Evolutionary conservation across 92 coral and sea anemone genomes (phyloP).

Genomic region (Actinernus sp.): DNA sequence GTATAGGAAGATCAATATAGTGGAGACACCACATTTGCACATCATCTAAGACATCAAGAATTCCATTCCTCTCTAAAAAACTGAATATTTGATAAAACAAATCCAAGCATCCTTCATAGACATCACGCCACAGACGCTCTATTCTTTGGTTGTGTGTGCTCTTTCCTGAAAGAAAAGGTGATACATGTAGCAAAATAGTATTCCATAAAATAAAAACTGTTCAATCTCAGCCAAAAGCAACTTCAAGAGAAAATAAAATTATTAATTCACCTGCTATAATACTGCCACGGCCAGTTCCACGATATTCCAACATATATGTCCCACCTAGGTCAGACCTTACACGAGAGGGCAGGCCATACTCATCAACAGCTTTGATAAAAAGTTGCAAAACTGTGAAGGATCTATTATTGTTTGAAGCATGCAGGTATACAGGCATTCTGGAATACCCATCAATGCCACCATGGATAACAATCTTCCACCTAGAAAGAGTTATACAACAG

Average conservation of each 20-base stretch:
- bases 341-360: slow-evolving; percentile 6
- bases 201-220: slow-evolving; percentile 4
- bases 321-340: background rate
- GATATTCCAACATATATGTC: background rate
- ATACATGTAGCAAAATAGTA: slow-evolving; percentile 1
- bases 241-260: slow-evolving; percentile 17
- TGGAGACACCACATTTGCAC: slow-evolving; percentile 48
- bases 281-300: slow-evolving; percentile 6
- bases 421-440: slow-evolving; percentile 7
- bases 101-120: slow-evolving; percentile 23
- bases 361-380: background rate
- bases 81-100: slow-evolving; percentile 30
- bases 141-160: slow-evolving; percentile 24
- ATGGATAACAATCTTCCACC: slow-evolving; percentile 9
- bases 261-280: background rate
- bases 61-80: slow-evolving; percentile 14
- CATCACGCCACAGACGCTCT: slow-evolving; percentile 45
- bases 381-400: background rate
- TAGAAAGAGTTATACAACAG: no score
- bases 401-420: background rate
- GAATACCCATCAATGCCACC: slow-evolving; percentile 9
- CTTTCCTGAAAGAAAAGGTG: slow-evolving; percentile 8
- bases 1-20: slow-evolving; percentile 31
- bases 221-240: slow-evolving; percentile 1
- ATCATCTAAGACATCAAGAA: slow-evolving; percentile 33